phyloP scores from a whole-genome alignment of 2,888 invertebrate species.

The Troides aeacus region DNA sequence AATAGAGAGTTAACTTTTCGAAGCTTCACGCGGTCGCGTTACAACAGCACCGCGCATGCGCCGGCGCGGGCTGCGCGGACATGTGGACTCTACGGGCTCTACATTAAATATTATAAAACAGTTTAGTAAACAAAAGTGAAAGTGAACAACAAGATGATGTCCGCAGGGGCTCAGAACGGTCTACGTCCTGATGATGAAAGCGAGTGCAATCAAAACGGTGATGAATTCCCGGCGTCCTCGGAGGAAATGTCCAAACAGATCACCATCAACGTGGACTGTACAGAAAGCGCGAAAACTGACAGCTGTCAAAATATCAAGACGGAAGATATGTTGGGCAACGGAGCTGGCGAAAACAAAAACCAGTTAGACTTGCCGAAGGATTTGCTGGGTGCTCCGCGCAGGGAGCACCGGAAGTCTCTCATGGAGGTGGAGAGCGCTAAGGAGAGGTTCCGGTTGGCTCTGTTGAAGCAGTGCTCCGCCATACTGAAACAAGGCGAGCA shows the following conservation, averaged over 20 bases:
- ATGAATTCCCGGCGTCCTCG: neutral
- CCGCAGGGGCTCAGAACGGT: conserved; percentile 11
- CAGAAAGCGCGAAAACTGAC: conserved; percentile 28
- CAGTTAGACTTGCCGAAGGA: conserved; percentile 37
- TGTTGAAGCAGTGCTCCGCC: conserved; percentile 83
- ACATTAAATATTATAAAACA: neutral
- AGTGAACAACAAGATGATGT: conserved; percentile 1
- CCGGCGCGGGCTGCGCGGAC: neutral
- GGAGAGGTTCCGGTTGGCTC: conserved; percentile 80
- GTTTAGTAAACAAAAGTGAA: neutral
- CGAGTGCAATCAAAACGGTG: neutral
- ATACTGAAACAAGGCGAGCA: conserved; percentile 82
- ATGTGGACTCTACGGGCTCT: conserved; percentile 1
- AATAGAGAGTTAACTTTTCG: conserved; percentile 12
- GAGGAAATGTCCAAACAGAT: conserved; percentile 19
- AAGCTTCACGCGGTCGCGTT: conserved; percentile 5
- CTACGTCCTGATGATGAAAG: conserved; percentile 8
- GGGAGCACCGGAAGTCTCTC: conserved; percentile 77
- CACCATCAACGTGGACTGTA: conserved; percentile 30
- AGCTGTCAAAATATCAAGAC: conserved; percentile 27
- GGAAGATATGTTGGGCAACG: conserved; percentile 22
- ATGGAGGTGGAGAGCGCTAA: conserved; percentile 86
- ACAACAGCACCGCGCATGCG: conserved; percentile 2
- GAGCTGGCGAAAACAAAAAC: conserved; percentile 10
- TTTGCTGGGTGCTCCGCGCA: conserved; percentile 48